Evolutionary conservation across 2,113 vertebrate genomes (phyloP).

Genomic region (Lucifuga dentata): DNA sequence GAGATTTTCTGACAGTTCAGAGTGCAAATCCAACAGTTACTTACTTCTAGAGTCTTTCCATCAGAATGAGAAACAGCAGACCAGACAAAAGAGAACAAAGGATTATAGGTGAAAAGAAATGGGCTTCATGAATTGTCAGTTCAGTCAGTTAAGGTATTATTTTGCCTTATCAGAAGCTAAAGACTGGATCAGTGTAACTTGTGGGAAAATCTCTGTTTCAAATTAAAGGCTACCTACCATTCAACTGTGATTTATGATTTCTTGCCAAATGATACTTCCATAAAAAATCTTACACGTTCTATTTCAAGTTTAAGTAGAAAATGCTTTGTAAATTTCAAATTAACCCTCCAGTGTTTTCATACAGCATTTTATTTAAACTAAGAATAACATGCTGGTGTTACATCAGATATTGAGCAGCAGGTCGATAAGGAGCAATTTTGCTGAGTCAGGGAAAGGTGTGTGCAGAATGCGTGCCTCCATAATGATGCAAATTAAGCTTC

Average conservation of each 20-base stretch:
- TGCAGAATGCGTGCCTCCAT: neutral
- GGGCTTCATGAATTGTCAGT: slow-evolving; percentile 44
- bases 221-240: neutral
- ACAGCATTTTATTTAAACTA: too few relatives aligned
- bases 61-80: slow-evolving; percentile 27
- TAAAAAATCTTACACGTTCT: neutral
- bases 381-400: too few relatives aligned
- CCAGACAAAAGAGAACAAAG: slow-evolving; percentile 20
- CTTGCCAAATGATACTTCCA: neutral
- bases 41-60: slow-evolving; percentile 2
- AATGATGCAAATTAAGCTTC: slow-evolving; percentile 15
- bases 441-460: slow-evolving; percentile 18
- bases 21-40: slow-evolving; percentile 17
- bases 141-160: slow-evolving; percentile 48
- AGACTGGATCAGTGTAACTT: slow-evolving; percentile 8
- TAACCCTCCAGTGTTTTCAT: neutral
- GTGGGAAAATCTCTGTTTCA: slow-evolving; percentile 8
- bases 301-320: too few relatives aligned
- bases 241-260: neutral
- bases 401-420: slow-evolving; percentile 10
- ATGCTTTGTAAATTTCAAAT: neutral
- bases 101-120: slow-evolving; percentile 44
- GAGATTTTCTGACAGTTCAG: slow-evolving; percentile 45
- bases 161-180: slow-evolving; percentile 31
- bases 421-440: too few relatives aligned